These are phyloP conservation scores for Fratercula arctica DNA, from an alignment of 2,797 vertebrate species.

Conservation along the genomic window DNA sequence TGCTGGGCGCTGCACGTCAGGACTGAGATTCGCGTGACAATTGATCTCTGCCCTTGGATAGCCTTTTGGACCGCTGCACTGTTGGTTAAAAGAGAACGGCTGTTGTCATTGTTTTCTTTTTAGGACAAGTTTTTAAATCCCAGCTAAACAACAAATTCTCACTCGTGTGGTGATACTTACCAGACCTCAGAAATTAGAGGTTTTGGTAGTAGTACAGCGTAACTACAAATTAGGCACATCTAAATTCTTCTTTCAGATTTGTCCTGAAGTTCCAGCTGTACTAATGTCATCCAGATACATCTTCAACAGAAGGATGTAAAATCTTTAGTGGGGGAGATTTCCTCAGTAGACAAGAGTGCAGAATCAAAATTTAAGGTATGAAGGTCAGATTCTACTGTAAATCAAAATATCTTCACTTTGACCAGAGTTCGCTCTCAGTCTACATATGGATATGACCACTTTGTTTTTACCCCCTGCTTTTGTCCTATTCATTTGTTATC, in stretches of 20 bases:
- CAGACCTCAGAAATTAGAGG: neutral
- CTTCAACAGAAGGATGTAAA: neutral
- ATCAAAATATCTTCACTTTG: neutral
- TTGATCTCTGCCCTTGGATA: neutral
- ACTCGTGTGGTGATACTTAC: accelerated
- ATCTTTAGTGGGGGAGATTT: neutral
- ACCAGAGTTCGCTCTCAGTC: neutral
- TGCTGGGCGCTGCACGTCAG: accelerated
- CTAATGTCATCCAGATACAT: neutral
- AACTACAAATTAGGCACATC: neutral
- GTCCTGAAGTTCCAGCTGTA: neutral
- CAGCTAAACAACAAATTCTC: neutral
- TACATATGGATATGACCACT: neutral
- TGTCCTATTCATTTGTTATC: neutral
- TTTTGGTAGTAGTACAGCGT: neutral
- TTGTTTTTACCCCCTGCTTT: neutral
- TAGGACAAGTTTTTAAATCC: neutral
- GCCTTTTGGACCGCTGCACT: neutral
- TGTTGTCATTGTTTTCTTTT: neutral
- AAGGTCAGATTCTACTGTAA: neutral
- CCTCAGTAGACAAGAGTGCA: neutral
- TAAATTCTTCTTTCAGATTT: neutral
- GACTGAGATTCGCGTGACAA: neutral
- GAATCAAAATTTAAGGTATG: neutral
- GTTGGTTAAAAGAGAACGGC: neutral